Conservation (phyloP, 2,113 vertebrate genomes). For the Crocuta crocuta region DNA sequence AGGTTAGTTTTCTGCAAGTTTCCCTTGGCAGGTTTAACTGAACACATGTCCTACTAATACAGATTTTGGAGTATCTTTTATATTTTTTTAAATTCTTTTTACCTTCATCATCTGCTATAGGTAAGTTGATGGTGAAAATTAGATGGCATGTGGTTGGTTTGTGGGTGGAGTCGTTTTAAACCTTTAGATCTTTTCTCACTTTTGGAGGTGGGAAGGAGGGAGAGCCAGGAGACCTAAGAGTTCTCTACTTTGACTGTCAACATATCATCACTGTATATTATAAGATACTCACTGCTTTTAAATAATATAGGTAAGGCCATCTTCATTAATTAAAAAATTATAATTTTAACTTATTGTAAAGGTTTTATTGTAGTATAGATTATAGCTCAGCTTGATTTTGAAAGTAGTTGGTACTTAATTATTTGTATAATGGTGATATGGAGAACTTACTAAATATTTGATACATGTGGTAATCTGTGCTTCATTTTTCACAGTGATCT, state of each 20-base stretch:
- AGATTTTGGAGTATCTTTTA: not conserved
- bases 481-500: not conserved
- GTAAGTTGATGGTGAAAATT: constrained; percentile 56
- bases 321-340: not conserved
- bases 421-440: not conserved
- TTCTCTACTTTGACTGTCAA: not conserved
- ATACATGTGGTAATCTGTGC: not conserved
- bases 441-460: not conserved
- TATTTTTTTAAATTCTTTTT: not conserved
- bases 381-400: constrained; percentile 24
- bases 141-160: constrained; percentile 47
- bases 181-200: not conserved
- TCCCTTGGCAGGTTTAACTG: not conserved
- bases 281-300: not conserved
- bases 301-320: not conserved
- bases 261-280: not conserved
- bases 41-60: not conserved
- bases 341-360: not conserved
- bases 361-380: not conserved
- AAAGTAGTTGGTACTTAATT: not conserved
- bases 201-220: not conserved
- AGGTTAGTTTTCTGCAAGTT: not conserved
- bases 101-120: not conserved
- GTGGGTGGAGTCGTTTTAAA: not conserved
- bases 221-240: not conserved